phyloP scores from a whole-genome alignment of 1,140 invertebrate genomes.

The Lanistes nyassanus region DNA sequence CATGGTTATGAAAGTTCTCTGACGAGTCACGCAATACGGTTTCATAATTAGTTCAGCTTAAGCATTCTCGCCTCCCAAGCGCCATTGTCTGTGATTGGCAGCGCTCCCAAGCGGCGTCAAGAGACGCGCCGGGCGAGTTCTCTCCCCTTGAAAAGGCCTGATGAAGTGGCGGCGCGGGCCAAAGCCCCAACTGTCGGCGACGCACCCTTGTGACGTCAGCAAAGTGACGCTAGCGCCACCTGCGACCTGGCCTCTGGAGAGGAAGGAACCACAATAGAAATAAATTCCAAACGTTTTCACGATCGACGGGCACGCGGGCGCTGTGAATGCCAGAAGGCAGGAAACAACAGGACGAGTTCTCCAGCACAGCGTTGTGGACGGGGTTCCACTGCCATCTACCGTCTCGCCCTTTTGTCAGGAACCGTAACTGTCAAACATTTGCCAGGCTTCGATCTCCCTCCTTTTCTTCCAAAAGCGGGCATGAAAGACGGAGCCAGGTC shows the following conservation, averaged over 20 bases:
- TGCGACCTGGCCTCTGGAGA: not conserved
- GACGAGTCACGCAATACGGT: conserved; percentile 5
- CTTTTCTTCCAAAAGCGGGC: too few relatives aligned
- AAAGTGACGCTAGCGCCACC: conserved; percentile 13
- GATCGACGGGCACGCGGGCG: not conserved
- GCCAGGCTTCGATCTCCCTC: not conserved
- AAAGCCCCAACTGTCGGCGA: not conserved
- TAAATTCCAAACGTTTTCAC: conserved; percentile 8
- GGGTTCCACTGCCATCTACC: not conserved
- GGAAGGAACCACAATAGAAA: not conserved
- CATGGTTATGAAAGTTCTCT: conserved; percentile 22
- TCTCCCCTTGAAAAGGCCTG: conserved; percentile 5
- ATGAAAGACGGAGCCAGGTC: too few relatives aligned
- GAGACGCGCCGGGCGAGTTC: not conserved
- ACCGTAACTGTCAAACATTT: conserved; percentile 5
- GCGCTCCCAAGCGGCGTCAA: not conserved
- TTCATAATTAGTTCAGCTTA: conserved; percentile 8
- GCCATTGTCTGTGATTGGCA: conserved; percentile 3
- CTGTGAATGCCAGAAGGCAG: not conserved
- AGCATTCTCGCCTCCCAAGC: not conserved
- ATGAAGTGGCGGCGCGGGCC: not conserved
- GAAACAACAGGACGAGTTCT: not conserved
- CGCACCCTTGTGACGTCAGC: conserved; percentile 13
- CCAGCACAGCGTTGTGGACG: not conserved
- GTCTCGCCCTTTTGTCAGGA: not conserved